Percentiles rank a stretch among this genome's conserved stretches.
These are phyloP conservation scores for Gambusia yucatana DNA, from an alignment of 2,797 vertebrate species.

Conservation along the genomic window DNA sequence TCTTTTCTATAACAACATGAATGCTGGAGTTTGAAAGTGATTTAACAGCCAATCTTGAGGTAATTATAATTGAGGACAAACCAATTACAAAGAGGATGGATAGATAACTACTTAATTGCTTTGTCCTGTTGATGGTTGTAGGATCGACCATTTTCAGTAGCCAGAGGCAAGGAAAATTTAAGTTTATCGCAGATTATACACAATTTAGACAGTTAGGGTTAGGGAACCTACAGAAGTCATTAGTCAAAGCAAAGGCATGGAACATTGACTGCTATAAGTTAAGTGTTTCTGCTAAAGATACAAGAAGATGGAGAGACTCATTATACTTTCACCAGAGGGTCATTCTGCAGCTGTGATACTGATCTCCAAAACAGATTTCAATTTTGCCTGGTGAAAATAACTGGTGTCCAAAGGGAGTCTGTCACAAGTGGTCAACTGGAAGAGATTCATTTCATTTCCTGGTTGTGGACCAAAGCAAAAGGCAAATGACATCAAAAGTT, in stretches of 20 bases:
- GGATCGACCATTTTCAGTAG: background rate
- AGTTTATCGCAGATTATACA: background rate
- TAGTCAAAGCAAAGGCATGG: background rate
- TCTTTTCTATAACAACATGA: background rate
- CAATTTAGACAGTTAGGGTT: background rate
- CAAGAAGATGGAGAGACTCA: background rate
- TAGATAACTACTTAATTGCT: background rate
- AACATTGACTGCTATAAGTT: background rate
- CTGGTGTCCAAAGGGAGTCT: background rate
- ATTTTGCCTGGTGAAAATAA: constrained; percentile 1
- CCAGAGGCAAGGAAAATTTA: background rate
- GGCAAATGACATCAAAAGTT: background rate
- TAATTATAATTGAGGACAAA: background rate
- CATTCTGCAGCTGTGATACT: background rate
- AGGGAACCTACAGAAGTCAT: background rate
- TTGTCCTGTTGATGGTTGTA: background rate
- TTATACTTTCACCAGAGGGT: background rate
- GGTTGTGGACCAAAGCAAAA: constrained; percentile 1
- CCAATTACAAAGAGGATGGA: background rate
- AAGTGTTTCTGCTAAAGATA: background rate
- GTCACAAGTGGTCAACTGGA: background rate
- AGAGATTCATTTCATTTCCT: background rate
- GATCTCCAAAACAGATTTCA: background rate
- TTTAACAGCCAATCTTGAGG: background rate
- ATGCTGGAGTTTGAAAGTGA: background rate